These are phyloP conservation scores for Megastigmus dorsalis DNA, from an alignment of 2,888 invertebrate species.

Conservation along the genomic window DNA sequence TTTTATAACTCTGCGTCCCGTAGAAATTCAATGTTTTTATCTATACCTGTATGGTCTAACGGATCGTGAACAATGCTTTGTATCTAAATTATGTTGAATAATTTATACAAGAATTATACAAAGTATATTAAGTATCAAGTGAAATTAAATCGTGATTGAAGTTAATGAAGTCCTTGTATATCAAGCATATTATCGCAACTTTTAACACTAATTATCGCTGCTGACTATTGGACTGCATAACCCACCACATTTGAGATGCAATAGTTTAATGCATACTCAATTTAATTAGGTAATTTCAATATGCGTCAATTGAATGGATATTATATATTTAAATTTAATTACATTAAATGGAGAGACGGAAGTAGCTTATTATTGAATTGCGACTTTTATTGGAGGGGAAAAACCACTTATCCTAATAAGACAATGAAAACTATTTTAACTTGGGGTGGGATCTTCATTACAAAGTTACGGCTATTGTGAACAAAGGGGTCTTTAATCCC, in stretches of 20 bases:
- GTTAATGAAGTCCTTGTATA: too few species aligned
- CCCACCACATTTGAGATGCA: too few species aligned
- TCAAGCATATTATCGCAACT: too few species aligned
- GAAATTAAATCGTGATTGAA: too few species aligned
- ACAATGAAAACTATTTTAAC: slow-evolving; percentile 43
- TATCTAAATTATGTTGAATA: too few species aligned
- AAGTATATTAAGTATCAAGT: too few species aligned
- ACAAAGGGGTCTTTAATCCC: slow-evolving; percentile 7
- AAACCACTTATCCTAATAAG: slow-evolving; percentile 24
- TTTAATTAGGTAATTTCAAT: background rate
- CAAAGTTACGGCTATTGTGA: background rate
- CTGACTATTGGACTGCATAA: too few species aligned
- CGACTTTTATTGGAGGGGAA: slow-evolving; percentile 11
- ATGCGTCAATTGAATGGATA: background rate
- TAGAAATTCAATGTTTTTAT: too few species aligned
- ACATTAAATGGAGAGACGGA: background rate
- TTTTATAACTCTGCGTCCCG: background rate
- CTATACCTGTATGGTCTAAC: too few species aligned
- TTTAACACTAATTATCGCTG: too few species aligned
- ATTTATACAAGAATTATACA: too few species aligned
- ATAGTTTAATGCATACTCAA: background rate
- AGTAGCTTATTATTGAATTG: background rate
- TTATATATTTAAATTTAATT: slow-evolving; percentile 31
- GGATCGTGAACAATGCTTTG: too few species aligned
- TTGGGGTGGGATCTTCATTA: slow-evolving; percentile 24